A percentile compares a stretch with the other conserved stretches of the same genome.
These are phyloP conservation scores for Drosophila kikkawai DNA, from an alignment of 1,140 invertebrate species.

Conservation along the genomic window DNA sequence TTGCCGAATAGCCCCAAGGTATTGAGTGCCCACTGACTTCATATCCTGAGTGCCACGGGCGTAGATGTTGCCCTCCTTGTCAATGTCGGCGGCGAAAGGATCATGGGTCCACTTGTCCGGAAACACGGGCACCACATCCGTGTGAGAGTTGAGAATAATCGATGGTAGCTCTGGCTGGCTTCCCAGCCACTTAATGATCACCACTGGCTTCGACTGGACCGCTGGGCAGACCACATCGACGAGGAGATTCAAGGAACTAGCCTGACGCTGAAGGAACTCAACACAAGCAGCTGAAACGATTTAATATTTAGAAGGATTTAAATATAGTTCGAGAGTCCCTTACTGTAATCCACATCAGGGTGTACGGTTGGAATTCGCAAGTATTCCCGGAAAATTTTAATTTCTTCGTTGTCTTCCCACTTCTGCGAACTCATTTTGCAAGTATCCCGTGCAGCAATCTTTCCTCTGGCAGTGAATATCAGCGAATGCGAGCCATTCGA, in stretches of 20 bases:
- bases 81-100: conserved; percentile 91
- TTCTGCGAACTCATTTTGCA: conserved; percentile 38
- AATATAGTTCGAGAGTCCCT: neutral
- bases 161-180: conserved; percentile 88
- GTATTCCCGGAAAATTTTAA: conserved; percentile 92
- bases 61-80: conserved; percentile 92
- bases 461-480: neutral
- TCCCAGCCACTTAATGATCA: conserved; percentile 91
- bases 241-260: conserved; percentile 87
- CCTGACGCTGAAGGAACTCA: conserved; percentile 89
- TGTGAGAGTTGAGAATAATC: conserved; percentile 94
- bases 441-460: neutral
- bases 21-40: conserved; percentile 79
- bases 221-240: conserved; percentile 85
- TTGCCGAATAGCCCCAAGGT: conserved; percentile 87
- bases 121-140: conserved; percentile 94
- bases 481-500: neutral
- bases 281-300: conserved; percentile 82
- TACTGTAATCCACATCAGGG: conserved; percentile 91
- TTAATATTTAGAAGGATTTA: conserved; percentile 14
- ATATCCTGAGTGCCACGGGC: conserved; percentile 91
- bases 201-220: conserved; percentile 88
- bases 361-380: conserved; percentile 92
- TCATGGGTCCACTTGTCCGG: conserved; percentile 87
- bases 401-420: conserved; percentile 88